Evolutionary conservation across 2,888 invertebrate genomes (phyloP).

Genomic region (Lasioglossum zephyrum): DNA sequence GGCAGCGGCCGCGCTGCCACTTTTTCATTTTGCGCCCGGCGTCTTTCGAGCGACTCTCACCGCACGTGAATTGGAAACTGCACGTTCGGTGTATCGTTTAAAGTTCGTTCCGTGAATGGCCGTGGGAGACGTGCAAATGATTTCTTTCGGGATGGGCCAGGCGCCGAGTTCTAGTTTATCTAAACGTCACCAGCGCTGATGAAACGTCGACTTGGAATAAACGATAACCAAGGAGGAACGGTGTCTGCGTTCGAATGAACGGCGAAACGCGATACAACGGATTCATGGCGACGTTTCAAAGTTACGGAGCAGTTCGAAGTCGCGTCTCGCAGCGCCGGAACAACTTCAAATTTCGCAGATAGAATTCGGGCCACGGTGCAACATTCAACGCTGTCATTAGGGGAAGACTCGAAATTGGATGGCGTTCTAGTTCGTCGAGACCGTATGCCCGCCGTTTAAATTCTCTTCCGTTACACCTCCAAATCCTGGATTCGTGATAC

Average conservation of each 20-base stretch:
- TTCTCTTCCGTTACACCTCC: neutral
- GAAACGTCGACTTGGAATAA: conserved; percentile 43
- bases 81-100: neutral
- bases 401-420: neutral
- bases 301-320: conserved; percentile 32
- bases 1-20: neutral
- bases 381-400: neutral
- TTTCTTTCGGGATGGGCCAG: neutral
- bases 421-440: neutral
- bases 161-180: neutral
- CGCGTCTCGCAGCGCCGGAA: too few relatives aligned
- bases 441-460: neutral
- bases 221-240: conserved; percentile 37
- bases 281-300: conserved; percentile 13
- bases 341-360: neutral
- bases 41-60: neutral
- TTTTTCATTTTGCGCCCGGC: neutral
- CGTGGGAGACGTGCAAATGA: neutral
- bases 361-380: neutral
- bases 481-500: neutral
- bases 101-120: neutral
- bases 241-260: conserved; percentile 25
- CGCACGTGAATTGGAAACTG: too few relatives aligned
- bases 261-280: conserved; percentile 17
- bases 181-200: neutral